Evolutionary conservation across 64 coral and sea anemone species (phyloP), one percentile per base, ranked within the genome.

Genomic region (Stichodactyla helianthus): DNA sequence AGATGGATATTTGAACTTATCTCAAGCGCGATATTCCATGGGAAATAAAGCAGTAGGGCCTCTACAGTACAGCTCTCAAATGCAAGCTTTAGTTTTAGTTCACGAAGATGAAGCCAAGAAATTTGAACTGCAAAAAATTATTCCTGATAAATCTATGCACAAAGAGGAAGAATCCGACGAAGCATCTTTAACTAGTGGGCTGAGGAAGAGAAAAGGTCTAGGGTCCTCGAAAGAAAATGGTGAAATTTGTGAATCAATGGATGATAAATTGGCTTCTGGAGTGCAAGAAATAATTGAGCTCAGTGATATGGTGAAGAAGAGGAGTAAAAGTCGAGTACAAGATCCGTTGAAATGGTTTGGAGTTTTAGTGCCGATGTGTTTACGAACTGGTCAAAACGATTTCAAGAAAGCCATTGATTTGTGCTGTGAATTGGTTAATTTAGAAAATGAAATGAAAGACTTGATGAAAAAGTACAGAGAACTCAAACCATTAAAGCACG

Each of bases 331-430:
- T 86, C 79, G 61, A 19, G 15, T 4, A 20, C 81, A 95, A 79
- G 91, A 96, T 57, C 94, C 94, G 26, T 25, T 96, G 0, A 96
- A 93, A 68, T 96, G 94, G 94, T 96, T 96, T 64, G 94, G 94
- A 53, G 92, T 96, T 88, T 67, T 96, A 11, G 94, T 96, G 44
- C 91, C 94, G 56, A 87, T 86, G 25, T 89, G 91, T 79, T 87
- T 96, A 20, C 93, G 82, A 77, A 85, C 82, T 50, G 94, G 91
- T 17, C 94, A 96, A 76, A 93, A 79, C 28, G 55, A 88, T 25
- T 96, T 89, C n/a, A 90, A 88, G 64, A 83, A 68, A 59, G 91
- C 86, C 13, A 85, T 96, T 58, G 94, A 93, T 67, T 51, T 96
- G 5, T 89, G 91, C 51, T 96, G 94, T 85, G 94, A 93, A 17